Evolutionary conservation across 2,113 vertebrate species (phyloP), one percentile per base, ranked within the genome.

Genomic region (Climacteris rufus): DNA sequence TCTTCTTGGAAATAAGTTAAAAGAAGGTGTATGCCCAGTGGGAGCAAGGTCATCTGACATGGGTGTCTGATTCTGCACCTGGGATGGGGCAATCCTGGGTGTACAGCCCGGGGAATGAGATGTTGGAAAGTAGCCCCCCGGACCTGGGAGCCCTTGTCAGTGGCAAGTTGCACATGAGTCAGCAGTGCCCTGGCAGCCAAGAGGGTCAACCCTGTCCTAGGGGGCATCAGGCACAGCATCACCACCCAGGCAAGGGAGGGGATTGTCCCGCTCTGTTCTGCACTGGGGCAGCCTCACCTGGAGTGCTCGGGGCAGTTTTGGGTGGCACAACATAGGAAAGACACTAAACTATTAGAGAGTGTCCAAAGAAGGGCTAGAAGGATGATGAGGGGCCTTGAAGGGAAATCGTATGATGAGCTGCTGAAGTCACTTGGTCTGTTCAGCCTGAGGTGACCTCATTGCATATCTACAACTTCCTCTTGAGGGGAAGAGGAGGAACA

Each of bases 141-240:
- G 7, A 24, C 16, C 1, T 85, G 3, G 7, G 22, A 3, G 0
- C 40, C 7, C 12, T 49, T n/a, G 35, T 49, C 0, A 0, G 0
- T n/a, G 24, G 1, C 30, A 21, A 31, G 35, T 0, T 57, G 31
- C 0, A 42, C 16, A 7, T 9, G 25, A 49, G 15, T 0, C 60
- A 64, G 60, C 50, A 75, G 70, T 49, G 52, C 13, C 42, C 60
- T 56, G 52, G 60, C 35, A 85, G 44, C 61, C 71, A 76, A 44
- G 31, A 42, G 13, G 7, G 42, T 16, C 52, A 57, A 1, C 0
- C 9, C 1, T 42, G 35, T 11, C 13, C 52, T 42, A 52, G 44
- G 35, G 13, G 3, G 6, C 71, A 57, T 35, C 71, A 59, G 31
- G 35, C 10, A 9, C 52, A 76, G 25, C 35, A 59, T 25, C 1